A percentile compares a stretch with the other conserved stretches of the same genome.
phyloP scores from a whole-genome alignment of 2,888 invertebrate genomes.

The Sphaeridia pumilis region DNA sequence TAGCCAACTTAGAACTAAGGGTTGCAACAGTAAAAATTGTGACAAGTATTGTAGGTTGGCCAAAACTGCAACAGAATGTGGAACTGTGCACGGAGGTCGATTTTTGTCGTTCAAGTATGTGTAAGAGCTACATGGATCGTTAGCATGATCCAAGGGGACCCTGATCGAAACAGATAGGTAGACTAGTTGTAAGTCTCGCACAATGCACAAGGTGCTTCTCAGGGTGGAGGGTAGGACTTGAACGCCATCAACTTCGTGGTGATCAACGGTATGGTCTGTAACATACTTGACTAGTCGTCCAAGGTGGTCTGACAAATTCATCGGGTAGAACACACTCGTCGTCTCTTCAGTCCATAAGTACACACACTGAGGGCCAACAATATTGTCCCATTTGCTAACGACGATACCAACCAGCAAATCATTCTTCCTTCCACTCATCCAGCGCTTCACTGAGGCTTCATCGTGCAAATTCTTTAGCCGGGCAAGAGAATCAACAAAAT shows the following conservation, averaged over 20 bases:
- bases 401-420: conserved; percentile 30
- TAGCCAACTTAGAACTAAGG: conserved; percentile 31
- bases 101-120: conserved; percentile 17
- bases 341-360: conserved; percentile 35
- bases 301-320: conserved; percentile 19
- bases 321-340: conserved; percentile 31
- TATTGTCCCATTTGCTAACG: conserved; percentile 34
- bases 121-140: background rate
- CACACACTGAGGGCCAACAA: conserved; percentile 34
- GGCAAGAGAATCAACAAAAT: conserved; percentile 1
- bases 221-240: conserved; percentile 24
- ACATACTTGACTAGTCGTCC: conserved; percentile 33
- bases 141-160: conserved; percentile 24
- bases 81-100: conserved; percentile 29
- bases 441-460: conserved; percentile 10
- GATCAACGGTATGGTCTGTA: conserved; percentile 35
- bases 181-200: conserved; percentile 28
- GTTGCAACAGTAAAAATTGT: conserved; percentile 31
- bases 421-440: conserved; percentile 15
- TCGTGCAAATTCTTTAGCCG: conserved; percentile 1
- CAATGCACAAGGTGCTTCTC: conserved; percentile 32
- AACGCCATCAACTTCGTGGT: conserved; percentile 27
- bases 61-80: conserved; percentile 33
- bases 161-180: conserved; percentile 33
- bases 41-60: conserved; percentile 28